A percentile compares a stretch with the other conserved stretches of the same genome.
phyloP scores from a whole-genome alignment of 2,113 vertebrate genomes.

The Microcebus jonahi region DNA sequence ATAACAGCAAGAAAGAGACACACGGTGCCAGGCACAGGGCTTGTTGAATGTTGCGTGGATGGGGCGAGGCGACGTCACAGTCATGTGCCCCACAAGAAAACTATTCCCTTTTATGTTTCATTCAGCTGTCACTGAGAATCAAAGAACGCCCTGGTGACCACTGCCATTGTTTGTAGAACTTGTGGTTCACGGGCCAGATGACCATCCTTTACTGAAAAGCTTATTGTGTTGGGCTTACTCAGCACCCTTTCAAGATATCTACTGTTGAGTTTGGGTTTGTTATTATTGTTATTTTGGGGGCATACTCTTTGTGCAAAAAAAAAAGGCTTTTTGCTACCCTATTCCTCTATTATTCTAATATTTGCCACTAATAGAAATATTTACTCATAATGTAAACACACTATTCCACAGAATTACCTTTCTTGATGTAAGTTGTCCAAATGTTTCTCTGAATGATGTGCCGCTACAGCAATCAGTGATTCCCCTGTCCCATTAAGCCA shows the following conservation, averaged over 20 bases:
- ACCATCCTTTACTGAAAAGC: background rate
- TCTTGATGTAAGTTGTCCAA: background rate
- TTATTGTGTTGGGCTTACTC: background rate
- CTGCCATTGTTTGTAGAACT: background rate
- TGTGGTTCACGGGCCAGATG: conserved; percentile 6
- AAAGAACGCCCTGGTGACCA: background rate
- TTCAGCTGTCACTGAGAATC: conserved; percentile 31
- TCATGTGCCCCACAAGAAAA: conserved; percentile 55
- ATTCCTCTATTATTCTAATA: conserved; percentile 17
- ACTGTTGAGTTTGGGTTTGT: background rate
- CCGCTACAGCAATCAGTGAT: background rate
- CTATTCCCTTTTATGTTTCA: conserved; percentile 20
- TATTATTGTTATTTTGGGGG: background rate
- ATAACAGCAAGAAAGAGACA: background rate
- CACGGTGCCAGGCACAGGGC: conserved; percentile 53
- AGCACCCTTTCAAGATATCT: background rate
- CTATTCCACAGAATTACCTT: background rate
- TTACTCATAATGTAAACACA: background rate
- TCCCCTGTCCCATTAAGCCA: background rate
- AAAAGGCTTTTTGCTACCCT: background rate
- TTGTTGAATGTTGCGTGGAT: background rate
- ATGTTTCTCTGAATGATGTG: background rate
- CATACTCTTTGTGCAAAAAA: background rate
- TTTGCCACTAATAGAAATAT: background rate
- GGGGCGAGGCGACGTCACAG: background rate